Evolutionary conservation across 2,888 invertebrate genomes (phyloP).

Genomic region (Hemicrepidius hirtus): DNA sequence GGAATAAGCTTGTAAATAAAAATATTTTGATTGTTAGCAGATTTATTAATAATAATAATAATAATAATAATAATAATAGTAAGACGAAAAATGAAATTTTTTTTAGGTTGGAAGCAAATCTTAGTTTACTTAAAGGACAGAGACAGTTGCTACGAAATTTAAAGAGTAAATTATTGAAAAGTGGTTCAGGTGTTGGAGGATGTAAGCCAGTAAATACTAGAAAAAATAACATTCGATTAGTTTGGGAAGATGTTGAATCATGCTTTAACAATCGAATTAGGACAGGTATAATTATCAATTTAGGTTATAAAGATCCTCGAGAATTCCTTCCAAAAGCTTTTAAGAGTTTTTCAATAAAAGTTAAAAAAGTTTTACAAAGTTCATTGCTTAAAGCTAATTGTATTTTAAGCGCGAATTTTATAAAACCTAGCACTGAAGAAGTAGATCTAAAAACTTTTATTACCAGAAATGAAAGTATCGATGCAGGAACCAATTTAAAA

Average conservation of each 20-base stretch:
- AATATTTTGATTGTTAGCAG: not conserved
- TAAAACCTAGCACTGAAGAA: no score
- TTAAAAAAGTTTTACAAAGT: no score
- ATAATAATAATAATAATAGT: no score
- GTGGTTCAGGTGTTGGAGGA: no score
- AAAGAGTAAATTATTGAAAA: no score
- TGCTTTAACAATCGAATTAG: slow-evolving; percentile 22
- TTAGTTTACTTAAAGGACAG: not conserved
- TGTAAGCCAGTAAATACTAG: no score
- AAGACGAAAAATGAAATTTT: no score
- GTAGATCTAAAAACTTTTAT: no score
- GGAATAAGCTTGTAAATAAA: not conserved
- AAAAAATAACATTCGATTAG: not conserved
- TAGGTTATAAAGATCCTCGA: slow-evolving; percentile 3
- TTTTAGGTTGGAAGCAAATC: no score
- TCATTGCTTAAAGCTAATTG: no score
- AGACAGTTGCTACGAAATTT: not conserved
- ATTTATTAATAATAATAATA: not conserved
- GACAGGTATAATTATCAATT: slow-evolving; percentile 16
- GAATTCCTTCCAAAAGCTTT: slow-evolving; percentile 34
- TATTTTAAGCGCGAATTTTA: slow-evolving; percentile 38
- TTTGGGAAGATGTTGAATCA: slow-evolving; percentile 27
- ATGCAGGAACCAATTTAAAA: no score
- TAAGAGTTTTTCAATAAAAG: slow-evolving; percentile 41
- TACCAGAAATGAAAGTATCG: no score